Base-by-base conservation (phyloP, 2,888 invertebrate species). In the Diarsia mendica region DNA sequence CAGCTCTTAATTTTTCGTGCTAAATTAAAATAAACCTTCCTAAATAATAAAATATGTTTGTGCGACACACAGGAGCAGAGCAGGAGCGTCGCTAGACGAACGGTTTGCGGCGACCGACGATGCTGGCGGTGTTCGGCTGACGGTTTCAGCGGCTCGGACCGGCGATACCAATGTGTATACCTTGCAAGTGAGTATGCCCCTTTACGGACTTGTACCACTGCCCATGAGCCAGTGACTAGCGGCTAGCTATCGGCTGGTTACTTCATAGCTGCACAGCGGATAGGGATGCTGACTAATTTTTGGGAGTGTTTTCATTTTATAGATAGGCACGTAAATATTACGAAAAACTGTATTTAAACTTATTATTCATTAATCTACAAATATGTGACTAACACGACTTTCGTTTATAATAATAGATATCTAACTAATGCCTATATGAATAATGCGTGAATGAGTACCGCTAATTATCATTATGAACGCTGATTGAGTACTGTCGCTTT, bases 91-190 rank as follows among this genome's bases (percentile, higher is more conserved):
- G 68, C 96, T 98, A 87, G 97, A 97, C 87, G 97, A 97, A 88
- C 97, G 98, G 86, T 98, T 98, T 94, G 97, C 97, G 83, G 94
- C 97, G 61, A 95, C 97, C 55, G 96, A 97, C 75, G 97, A 97
- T 87, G 97, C 97, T 74, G 97, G 97, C 90, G 97, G 97, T 78
- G 97, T 98, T 72, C 97, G 98, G 89, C 95, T 98, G 87, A 97
- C 98, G 83, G 98, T 99, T 83, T 98, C 98, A 90, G 97, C 98
- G 90, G 97, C 98, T 67, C 97, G 97, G 89, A 97, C 97, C 87
- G 97, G 97, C 84, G 98, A 98, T 93, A 97, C 97, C 85, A 98
- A 98, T 75, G 97, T 98, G 79, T 98, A 98, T 93, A 97, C 97
- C 79, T 96, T 98, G 76, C 97, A 97, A 91, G 96, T 96, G 70